These are phyloP conservation scores for Chlorodrepanis virens DNA, from an alignment of 2,113 vertebrate genomes.

Conservation along the genomic window DNA sequence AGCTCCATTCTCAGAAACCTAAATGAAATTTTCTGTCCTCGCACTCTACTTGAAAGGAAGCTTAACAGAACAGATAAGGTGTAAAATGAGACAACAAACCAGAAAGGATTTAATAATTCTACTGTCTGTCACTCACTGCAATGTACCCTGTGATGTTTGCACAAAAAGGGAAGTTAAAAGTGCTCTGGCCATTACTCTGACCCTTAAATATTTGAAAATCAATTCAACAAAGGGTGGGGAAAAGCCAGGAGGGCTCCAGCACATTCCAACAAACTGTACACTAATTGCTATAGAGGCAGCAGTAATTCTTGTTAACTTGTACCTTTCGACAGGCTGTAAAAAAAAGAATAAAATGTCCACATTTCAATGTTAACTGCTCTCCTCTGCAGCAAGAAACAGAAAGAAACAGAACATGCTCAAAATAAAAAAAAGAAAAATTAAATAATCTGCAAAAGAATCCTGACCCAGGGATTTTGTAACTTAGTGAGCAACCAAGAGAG, in stretches of 20 bases:
- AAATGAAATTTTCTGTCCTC: neutral
- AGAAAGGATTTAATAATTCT: neutral
- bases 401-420: neutral
- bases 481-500: neutral
- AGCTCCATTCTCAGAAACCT: neutral
- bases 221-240: neutral
- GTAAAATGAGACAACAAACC: neutral
- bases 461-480: neutral
- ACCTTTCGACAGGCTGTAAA: neutral
- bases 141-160: neutral
- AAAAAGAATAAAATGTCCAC: neutral
- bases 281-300: neutral
- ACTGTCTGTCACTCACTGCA: neutral
- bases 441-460: neutral
- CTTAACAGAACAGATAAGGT: neutral
- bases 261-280: neutral
- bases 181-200: neutral
- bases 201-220: neutral
- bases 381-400: neutral
- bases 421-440: neutral
- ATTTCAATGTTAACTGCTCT: neutral
- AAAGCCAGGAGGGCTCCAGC: neutral
- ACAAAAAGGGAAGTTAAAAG: neutral
- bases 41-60: neutral
- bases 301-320: neutral